Evolutionary conservation across 2,113 vertebrate genomes (phyloP).

Genomic region (Proteles cristata): DNA sequence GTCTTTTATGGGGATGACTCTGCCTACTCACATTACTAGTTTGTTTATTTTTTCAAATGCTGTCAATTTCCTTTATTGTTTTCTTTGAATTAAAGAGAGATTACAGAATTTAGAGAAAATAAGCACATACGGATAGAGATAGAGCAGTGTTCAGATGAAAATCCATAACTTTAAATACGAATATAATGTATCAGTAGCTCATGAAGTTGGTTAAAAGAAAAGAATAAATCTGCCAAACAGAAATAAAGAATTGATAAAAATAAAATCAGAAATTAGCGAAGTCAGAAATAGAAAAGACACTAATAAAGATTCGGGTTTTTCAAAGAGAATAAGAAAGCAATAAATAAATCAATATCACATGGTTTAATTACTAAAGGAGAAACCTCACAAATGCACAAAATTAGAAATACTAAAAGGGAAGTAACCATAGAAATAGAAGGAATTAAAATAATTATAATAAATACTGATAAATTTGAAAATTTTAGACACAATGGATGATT

Average conservation of each 20-base stretch:
- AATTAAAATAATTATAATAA: slow-evolving; percentile 40
- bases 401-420: background rate
- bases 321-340: slow-evolving; percentile 21
- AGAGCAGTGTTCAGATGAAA: slow-evolving; percentile 9
- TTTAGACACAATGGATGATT: background rate
- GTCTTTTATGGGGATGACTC: background rate
- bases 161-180: background rate
- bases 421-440: slow-evolving; percentile 27
- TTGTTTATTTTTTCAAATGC: background rate
- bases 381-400: background rate
- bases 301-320: slow-evolving; percentile 42
- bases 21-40: background rate
- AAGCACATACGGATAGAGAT: background rate
- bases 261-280: slow-evolving; percentile 7
- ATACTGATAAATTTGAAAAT: background rate
- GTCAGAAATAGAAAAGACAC: slow-evolving; percentile 4
- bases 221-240: background rate
- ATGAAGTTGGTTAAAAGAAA: background rate
- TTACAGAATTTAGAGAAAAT: slow-evolving; percentile 32
- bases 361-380: slow-evolving; percentile 28
- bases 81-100: background rate
- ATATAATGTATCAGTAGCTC: background rate
- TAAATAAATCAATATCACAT: background rate
- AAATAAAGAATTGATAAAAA: slow-evolving; percentile 2
- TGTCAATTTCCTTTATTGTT: background rate